Evolutionary conservation across 2,113 vertebrate species (phyloP), one percentile per base, ranked within the genome.

Genomic region (Nothobranchius furzeri): DNA sequence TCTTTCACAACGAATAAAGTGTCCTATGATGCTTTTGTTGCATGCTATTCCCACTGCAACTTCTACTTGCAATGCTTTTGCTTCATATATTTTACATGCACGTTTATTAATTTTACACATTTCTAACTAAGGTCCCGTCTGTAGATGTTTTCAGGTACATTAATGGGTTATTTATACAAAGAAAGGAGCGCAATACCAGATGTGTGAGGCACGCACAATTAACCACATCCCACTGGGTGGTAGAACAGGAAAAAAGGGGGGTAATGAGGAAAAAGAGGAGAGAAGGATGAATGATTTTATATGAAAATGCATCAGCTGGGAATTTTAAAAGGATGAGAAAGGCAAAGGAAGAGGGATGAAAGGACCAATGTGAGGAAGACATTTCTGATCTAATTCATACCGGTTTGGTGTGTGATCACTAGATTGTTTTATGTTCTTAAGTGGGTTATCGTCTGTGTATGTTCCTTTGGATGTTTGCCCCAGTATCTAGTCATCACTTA

Each of bases 221-320:
- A 89, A 90, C 89, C 88, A 90, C 83, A 67, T 69, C 77, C 83
- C 77, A 76, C 76, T 66, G 82, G 81, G 84, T 70, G 69, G 83
- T 69, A 62, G 73, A 73, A 79, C 60, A 74, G 65, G 55, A 57
- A 53, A 70, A 63, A 66, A 76, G 59, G 56, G 49, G 30, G 53
- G 49, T 52, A 85, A 68, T 71, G 68, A 52, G 58, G 30, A 30
- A 74, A 63, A 13, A 12, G 37, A 59, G 60, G 64, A 36, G 43
- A 35, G 54, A 62, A 51, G 46, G 54, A 42, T 2, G 45, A 9
- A 71, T 50, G 43, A 64, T 78, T 69, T 79, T 53, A 67, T 53
- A 75, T 77, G 73, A 68, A 77, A 85, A 64, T 69, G 53, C 46
- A 70, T 48, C 62, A 14, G 57, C 58, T 60, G 52, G 64, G 68